Percentiles rank a stretch among this genome's conserved stretches.
These are phyloP conservation scores for Pristionchus arcanus DNA, from an alignment of 2,888 invertebrate genomes.

Conservation along the genomic window DNA sequence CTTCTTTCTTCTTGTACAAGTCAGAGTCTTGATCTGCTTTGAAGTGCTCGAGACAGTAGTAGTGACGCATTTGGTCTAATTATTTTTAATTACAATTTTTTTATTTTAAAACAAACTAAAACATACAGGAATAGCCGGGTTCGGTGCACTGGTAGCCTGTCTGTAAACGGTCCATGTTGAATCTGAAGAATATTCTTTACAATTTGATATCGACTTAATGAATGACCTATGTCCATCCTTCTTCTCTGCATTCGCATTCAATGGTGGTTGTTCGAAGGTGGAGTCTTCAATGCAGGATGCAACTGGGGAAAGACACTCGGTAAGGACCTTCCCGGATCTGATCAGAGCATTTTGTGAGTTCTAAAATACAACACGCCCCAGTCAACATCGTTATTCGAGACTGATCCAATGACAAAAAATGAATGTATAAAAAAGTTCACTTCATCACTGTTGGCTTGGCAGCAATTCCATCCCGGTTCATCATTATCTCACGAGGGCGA, in stretches of 20 bases:
- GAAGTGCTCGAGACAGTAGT: background rate
- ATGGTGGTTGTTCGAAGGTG: background rate
- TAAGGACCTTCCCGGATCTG: background rate
- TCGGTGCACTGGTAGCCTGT: background rate
- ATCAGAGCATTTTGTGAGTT: background rate
- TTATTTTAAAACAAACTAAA: background rate
- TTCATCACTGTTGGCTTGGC: background rate
- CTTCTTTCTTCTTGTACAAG: background rate
- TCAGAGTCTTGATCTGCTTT: background rate
- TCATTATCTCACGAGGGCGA: background rate
- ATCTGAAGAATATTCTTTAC: background rate
- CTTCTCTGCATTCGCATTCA: background rate
- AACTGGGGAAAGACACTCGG: background rate
- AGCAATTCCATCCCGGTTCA: background rate
- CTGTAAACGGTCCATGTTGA: background rate
- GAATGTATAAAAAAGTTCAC: background rate
- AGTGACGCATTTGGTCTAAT: background rate
- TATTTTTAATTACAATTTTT: background rate
- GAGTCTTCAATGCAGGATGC: background rate
- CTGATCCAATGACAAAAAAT: no score
- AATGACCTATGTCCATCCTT: slow-evolving; percentile 6
- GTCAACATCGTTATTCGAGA: no score
- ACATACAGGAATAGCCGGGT: background rate
- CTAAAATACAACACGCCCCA: no score
- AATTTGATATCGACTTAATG: background rate